Conservation (phyloP, 2,797 vertebrate genomes). For the Myoxocephalus aenaeus region DNA sequence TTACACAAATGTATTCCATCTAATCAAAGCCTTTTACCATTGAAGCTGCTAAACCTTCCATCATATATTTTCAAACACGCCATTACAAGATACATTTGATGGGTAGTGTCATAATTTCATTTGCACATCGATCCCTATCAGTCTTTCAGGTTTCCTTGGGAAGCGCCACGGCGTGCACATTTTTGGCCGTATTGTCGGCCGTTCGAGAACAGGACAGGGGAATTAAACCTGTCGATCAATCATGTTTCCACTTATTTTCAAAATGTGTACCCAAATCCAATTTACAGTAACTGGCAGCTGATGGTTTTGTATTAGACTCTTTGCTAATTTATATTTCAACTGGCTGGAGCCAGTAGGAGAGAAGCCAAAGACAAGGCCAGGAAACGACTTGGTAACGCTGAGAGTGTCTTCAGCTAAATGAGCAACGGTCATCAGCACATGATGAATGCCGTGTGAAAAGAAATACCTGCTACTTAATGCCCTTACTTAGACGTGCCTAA, state of each 20-base stretch:
- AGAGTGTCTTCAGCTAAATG: slow-evolving; percentile 2
- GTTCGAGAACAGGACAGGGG: not conserved
- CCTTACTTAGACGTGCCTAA: not conserved
- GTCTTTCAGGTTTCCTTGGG: not conserved
- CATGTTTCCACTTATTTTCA: not conserved
- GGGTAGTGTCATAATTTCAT: not conserved
- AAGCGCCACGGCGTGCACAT: not conserved
- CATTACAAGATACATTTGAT: not conserved
- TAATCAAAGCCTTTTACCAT: not conserved
- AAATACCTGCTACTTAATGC: not conserved
- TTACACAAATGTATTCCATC: not conserved
- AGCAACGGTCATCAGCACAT: not conserved
- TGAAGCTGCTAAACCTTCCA: not conserved
- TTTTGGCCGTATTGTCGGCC: not conserved
- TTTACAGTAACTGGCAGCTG: not conserved
- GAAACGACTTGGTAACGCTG: not conserved
- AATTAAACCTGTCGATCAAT: not conserved
- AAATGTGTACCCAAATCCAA: not conserved
- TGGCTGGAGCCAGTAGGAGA: slow-evolving; percentile 2
- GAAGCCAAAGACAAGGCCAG: not conserved
- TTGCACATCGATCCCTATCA: not conserved
- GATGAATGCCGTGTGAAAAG: not conserved
- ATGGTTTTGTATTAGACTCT: not conserved
- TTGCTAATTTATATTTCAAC: not conserved
- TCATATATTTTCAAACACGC: not conserved